A percentile compares a stretch with the other conserved stretches of the same genome.
These are phyloP conservation scores for Diaperis boleti DNA, from an alignment of 2,888 invertebrate species.

Conservation along the genomic window DNA sequence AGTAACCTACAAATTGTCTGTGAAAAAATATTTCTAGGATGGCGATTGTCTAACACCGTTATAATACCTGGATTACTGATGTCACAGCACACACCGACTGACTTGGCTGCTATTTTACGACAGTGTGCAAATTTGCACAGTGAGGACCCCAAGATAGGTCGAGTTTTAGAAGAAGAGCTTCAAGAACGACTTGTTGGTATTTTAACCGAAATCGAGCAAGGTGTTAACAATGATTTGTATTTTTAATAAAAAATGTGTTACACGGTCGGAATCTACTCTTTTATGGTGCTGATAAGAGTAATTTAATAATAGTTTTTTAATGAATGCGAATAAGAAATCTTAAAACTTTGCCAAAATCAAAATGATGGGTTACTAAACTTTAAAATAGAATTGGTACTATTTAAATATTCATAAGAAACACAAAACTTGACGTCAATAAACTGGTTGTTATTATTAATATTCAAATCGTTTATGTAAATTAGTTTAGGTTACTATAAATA, in stretches of 20 bases:
- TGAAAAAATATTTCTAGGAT: conserved; percentile 75
- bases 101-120: conserved; percentile 70
- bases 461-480: no score
- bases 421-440: no score
- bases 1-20: conserved; percentile 78
- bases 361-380: no score
- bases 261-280: no score
- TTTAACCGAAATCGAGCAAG: conserved; percentile 66
- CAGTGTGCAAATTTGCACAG: conserved; percentile 72
- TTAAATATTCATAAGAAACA: no score
- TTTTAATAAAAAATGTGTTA: not conserved
- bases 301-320: no score
- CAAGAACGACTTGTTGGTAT: conserved; percentile 69
- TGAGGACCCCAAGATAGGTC: conserved; percentile 67
- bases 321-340: no score
- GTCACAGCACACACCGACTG: conserved; percentile 71
- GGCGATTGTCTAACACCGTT: conserved; percentile 72
- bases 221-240: conserved; percentile 4
- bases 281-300: no score
- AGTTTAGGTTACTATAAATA: no score
- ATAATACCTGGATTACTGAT: conserved; percentile 73
- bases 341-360: no score
- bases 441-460: no score
- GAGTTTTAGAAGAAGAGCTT: conserved; percentile 66
- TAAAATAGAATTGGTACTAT: no score